Conservation (phyloP, 2,113 vertebrate species). For the Colinus virginianus region DNA sequence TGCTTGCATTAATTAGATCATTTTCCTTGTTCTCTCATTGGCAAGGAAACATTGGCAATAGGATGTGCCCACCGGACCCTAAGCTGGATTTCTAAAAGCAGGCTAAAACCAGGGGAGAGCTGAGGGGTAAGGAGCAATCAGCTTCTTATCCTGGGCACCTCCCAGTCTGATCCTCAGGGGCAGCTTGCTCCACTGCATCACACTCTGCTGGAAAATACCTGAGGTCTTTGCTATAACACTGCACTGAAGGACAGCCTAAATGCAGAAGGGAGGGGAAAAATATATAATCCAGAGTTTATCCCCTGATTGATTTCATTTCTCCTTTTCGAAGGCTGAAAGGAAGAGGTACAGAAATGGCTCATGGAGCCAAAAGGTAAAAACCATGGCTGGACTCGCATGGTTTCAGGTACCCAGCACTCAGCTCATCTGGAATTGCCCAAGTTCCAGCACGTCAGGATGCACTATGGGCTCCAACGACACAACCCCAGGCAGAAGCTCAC, state of each 20-base stretch:
- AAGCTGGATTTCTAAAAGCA: background rate
- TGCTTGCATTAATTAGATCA: background rate
- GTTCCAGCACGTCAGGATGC: accelerated
- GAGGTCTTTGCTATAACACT: background rate
- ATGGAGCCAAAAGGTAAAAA: background rate
- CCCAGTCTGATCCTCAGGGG: background rate
- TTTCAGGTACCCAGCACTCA: background rate
- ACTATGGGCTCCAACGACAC: background rate
- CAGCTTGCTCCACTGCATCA: background rate
- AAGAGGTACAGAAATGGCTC: background rate
- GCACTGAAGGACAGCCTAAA: background rate
- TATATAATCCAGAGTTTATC: background rate
- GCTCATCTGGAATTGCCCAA: background rate
- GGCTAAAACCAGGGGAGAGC: background rate
- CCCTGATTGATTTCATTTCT: background rate
- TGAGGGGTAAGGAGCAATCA: background rate
- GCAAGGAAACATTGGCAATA: background rate
- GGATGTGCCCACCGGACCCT: background rate
- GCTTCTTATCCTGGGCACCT: background rate
- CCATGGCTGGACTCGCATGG: background rate
- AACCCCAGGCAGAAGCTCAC: background rate
- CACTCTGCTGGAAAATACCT: background rate
- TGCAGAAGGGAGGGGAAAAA: background rate
- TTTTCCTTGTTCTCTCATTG: background rate
- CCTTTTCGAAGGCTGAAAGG: background rate